Evolutionary conservation across 2,888 invertebrate genomes (phyloP), one percentile per base, ranked within the genome.

Genomic region (Troides helena): DNA sequence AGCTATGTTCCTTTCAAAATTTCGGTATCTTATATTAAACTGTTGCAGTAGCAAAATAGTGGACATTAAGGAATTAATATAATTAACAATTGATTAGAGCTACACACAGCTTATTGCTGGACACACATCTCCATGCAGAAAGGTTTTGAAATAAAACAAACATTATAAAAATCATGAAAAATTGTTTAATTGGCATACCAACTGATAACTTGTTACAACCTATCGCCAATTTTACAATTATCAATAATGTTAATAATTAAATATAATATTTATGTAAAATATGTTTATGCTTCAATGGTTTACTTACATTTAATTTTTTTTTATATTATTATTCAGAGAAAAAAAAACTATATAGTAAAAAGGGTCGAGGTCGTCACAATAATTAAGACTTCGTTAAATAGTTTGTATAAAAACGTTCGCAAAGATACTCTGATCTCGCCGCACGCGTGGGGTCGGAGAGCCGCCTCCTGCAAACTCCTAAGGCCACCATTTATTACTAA

Each of bases 241-340:
- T 92, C 91, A 91, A 90, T 89, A 89, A 88, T 90, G 90, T 92
- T 92, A 92, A 89, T 90, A 87, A 90, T 92, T 91, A 92, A 91
- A 92, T 92, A 92, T 90, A 91, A 91, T 91, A 92, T 90, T 90
- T 91, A 90, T 90, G 91, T 92, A 92, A 91, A 91, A 92, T 91
- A 91, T 88, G 89, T 91, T 91, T 92, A 90, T 89, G 90, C 88
- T 89, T 90, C 87, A 89, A 89, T 90, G 86, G 90, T 91, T 92
- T 90, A 90, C 92, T 92, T 91, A 92, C 88, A 90, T 89, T 92
- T 88, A 87, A 89, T 84, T 90, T 70, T 92, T 30, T 89, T 70
- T 92, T 89, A 91, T 91, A 91, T 90, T 90, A 91, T 88, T 90
- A 88, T 88, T 90, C 88, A 86, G 87, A 86, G 87, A 86, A 85